Conservation (phyloP, 2,888 invertebrate species). For the Chalcosyrphus nemorum region DNA sequence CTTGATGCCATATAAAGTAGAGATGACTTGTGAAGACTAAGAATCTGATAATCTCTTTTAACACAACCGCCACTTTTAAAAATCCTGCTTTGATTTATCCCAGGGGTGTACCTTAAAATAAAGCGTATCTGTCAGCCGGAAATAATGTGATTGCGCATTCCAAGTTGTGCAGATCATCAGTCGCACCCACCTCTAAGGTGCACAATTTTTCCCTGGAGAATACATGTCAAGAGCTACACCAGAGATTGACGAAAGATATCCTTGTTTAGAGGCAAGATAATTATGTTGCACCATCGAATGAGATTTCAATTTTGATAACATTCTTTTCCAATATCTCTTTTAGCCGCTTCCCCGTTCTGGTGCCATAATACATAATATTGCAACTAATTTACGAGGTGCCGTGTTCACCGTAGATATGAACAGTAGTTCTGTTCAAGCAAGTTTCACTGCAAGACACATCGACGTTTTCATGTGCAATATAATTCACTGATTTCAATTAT, state of each 20-base stretch:
- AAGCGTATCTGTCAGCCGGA: slow-evolving; percentile 65
- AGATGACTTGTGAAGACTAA: neutral
- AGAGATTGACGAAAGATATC: slow-evolving; percentile 65
- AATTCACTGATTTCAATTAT: slow-evolving; percentile 71
- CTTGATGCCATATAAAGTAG: too few relatives aligned
- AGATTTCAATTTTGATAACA: slow-evolving; percentile 69
- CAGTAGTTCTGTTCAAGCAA: neutral
- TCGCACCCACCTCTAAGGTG: slow-evolving; percentile 53
- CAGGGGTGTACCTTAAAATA: slow-evolving; percentile 33
- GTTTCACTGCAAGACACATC: slow-evolving; percentile 2
- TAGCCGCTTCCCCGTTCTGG: slow-evolving; percentile 12
- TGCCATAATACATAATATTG: slow-evolving; percentile 20
- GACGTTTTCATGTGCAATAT: slow-evolving; percentile 46
- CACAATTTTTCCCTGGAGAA: slow-evolving; percentile 54
- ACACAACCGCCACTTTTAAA: slow-evolving; percentile 8
- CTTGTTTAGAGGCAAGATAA: slow-evolving; percentile 64
- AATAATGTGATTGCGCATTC: slow-evolving; percentile 52
- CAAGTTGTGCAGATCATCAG: slow-evolving; percentile 34
- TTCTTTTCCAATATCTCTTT: neutral
- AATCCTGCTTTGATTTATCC: slow-evolving; percentile 16
- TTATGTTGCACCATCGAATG: slow-evolving; percentile 63
- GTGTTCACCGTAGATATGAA: slow-evolving; percentile 1
- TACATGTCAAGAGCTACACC: slow-evolving; percentile 44
- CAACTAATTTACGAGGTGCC: slow-evolving; percentile 35
- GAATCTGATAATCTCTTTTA: neutral